phyloP scores from a whole-genome alignment of 2,113 vertebrate genomes.

The Cnemophilus loriae region DNA sequence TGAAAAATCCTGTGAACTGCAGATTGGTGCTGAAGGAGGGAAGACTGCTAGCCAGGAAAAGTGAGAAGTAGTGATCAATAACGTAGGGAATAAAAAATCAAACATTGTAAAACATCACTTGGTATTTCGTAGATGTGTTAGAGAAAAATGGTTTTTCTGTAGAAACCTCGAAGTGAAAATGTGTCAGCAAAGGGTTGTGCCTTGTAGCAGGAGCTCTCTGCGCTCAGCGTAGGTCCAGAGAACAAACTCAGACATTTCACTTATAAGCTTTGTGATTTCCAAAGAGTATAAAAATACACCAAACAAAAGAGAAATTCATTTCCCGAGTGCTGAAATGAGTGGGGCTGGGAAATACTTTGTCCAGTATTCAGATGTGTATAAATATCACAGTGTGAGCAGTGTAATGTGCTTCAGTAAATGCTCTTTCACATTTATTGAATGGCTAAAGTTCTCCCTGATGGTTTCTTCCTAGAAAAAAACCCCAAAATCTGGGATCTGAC shows the following conservation, averaged over 20 bases:
- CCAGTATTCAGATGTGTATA: not conserved
- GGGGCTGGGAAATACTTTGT: not conserved
- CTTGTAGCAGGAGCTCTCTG: not conserved
- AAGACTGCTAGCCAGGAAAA: not conserved
- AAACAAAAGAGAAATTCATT: not conserved
- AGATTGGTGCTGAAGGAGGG: not conserved
- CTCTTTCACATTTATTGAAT: not conserved
- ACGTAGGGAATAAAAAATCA: not conserved
- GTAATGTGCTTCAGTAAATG: not conserved
- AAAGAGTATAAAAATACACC: not conserved
- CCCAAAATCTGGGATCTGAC: not conserved
- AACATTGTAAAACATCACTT: not conserved
- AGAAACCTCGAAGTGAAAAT: not conserved
- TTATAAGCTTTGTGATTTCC: not conserved
- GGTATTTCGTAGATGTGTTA: not conserved
- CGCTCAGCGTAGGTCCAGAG: not conserved
- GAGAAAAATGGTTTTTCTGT: not conserved
- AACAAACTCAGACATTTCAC: not conserved
- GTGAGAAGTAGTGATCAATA: not conserved
- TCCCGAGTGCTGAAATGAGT: not conserved
- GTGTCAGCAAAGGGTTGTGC: not conserved
- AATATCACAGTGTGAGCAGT: not conserved
- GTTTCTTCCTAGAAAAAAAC: not conserved
- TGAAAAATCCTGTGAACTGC: not conserved
- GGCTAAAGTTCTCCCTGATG: not conserved